phyloP scores from a whole-genome alignment of 2,797 vertebrate genomes.

The Steatocranus sp. region DNA sequence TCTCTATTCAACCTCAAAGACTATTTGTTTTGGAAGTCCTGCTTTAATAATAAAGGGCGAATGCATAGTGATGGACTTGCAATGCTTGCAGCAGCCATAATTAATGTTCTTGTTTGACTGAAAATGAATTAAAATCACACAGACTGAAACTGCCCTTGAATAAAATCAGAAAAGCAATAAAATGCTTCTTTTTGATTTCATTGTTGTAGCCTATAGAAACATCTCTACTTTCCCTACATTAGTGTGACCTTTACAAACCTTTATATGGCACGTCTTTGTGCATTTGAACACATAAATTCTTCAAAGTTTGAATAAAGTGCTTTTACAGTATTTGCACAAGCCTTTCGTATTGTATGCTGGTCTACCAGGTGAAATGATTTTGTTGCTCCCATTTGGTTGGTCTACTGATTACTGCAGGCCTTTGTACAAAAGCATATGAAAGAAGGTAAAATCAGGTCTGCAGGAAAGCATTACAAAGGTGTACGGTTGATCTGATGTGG shows the following conservation, averaged over 20 bases:
- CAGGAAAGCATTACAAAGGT: background rate
- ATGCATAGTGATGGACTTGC: background rate
- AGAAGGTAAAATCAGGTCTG: background rate
- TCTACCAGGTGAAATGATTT: constrained; percentile 38
- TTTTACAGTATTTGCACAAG: background rate
- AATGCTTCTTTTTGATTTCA: background rate
- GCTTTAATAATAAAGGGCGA: background rate
- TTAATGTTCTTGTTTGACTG: background rate
- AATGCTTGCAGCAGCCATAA: background rate
- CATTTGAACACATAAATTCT: background rate
- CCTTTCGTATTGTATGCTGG: background rate
- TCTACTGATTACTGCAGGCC: background rate
- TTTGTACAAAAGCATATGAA: background rate
- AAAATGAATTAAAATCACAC: background rate
- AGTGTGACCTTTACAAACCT: background rate
- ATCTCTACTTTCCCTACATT: background rate
- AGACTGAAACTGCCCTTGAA: constrained; percentile 24
- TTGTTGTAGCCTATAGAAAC: background rate
- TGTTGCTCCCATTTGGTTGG: constrained; percentile 16
- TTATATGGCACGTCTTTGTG: background rate
- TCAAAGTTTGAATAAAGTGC: background rate
- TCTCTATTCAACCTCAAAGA: background rate
- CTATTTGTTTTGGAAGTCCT: constrained; percentile 25
- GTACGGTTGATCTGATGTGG: background rate
- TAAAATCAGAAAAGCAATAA: constrained; percentile 18